Evolutionary conservation across 2,888 invertebrate genomes (phyloP), one percentile per base, ranked within the genome.

Genomic region (Monopis laevigella): DNA sequence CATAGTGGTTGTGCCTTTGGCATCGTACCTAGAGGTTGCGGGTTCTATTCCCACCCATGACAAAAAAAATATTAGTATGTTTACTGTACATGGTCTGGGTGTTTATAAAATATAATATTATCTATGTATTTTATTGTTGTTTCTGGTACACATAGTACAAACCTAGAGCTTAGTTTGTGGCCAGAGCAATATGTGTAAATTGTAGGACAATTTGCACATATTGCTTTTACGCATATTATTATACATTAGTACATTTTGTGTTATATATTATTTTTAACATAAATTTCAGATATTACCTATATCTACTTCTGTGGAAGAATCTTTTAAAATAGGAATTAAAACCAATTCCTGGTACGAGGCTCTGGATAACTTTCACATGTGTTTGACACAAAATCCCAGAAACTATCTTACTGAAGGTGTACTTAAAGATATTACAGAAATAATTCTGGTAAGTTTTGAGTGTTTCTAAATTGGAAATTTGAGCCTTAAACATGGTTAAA

Each of bases 311-410:
- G 64, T 62, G 17, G 63, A 65, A 44, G 68, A 74, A 47, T 55
- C 61, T 7, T 70, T 81, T 34, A 62, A 60, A 46, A 73, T 69
- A 45, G 73, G 75, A 54, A 51, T 69, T 14, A 63, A 65, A 40
- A 57, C 66, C 10, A 65, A 68, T 32, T 63, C 68, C 58, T 81
- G 75, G 77, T 57, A 46, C 51, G 77, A 78, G 48, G 80, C 78
- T 11, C 49, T 81, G 30, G 72, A 78, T 54, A 65, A 73, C 2
- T 74, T 73, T 46, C 48, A 55, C 21, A 48, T 72, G 47, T 60
- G 64, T 34, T 60, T 74, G 2, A 70, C 61, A 35, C 34, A 30
- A 8, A 30, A 16, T n/a, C 52, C 61, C 32, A 52, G 58, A 10
- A 69, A 74, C 45, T 75, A 72, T 47, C 54, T 80, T 17, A 65